Evolutionary conservation across 1,140 invertebrate species (phyloP).

Genomic region (Eurosta solidaginis): DNA sequence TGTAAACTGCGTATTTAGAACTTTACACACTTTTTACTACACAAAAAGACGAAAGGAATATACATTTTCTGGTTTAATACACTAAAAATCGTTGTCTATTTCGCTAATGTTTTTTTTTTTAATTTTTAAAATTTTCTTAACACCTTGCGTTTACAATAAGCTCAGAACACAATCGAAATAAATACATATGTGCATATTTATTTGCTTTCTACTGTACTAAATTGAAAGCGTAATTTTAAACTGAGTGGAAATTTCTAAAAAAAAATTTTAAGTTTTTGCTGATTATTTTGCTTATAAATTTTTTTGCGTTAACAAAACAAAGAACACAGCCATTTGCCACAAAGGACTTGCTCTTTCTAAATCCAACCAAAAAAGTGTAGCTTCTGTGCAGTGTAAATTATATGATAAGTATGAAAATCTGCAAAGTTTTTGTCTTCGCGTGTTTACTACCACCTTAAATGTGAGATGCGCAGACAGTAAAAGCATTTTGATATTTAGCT

Average conservation of each 20-base stretch:
- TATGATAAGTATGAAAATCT: constrained; percentile 22
- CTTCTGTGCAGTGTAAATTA: constrained; percentile 34
- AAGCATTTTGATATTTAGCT: not conserved
- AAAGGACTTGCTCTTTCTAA: constrained; percentile 58
- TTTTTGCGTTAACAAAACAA: constrained; percentile 37
- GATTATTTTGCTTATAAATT: constrained; percentile 5
- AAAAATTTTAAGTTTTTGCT: not conserved
- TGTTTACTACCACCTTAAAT: not conserved
- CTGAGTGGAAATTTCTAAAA: not conserved
- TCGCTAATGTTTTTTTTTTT: no score
- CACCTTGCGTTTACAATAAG: not conserved
- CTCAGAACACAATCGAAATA: not conserved
- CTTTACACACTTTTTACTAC: no score
- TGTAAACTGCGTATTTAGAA: no score
- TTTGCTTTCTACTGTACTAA: not conserved
- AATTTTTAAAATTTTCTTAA: no score
- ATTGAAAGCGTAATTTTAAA: constrained; percentile 4
- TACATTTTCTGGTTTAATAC: no score
- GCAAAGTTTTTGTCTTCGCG: constrained; percentile 17
- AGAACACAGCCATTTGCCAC: constrained; percentile 55
- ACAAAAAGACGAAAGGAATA: no score
- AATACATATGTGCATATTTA: not conserved
- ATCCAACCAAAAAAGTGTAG: constrained; percentile 34
- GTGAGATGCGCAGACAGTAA: not conserved
- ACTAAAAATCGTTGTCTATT: no score